A percentile compares a stretch with the other conserved stretches of the same genome.
Evolutionary conservation across 2,113 vertebrate species (phyloP).

Genomic region (Pipra filicauda): DNA sequence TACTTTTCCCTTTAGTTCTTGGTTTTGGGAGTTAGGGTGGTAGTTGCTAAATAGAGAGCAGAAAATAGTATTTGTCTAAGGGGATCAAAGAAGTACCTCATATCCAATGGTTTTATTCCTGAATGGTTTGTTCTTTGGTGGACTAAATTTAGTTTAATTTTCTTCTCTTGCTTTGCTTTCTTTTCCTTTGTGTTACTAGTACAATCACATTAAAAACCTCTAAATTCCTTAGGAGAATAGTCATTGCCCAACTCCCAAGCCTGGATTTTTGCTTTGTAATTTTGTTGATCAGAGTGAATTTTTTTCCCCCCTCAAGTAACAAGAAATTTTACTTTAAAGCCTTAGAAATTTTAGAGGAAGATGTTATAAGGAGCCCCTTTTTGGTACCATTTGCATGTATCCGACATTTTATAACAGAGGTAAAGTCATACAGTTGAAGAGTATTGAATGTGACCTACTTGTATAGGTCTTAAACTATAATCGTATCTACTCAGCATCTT

Average conservation of each 20-base stretch:
- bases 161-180: background rate
- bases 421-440: background rate
- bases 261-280: background rate
- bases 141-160: background rate
- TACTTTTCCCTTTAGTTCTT: background rate
- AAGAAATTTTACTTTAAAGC: background rate
- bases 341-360: background rate
- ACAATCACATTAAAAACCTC: background rate
- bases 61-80: background rate
- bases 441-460: rapidly evolving
- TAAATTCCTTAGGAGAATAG: background rate
- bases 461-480: background rate
- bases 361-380: background rate
- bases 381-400: background rate
- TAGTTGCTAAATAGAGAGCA: background rate
- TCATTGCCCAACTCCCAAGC: background rate
- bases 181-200: background rate
- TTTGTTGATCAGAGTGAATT: background rate
- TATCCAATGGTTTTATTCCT: background rate
- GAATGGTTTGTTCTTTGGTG: background rate
- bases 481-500: background rate
- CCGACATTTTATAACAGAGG: background rate
- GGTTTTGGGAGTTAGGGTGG: background rate
- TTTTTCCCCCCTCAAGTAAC: background rate
- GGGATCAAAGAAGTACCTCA: background rate